These are phyloP conservation scores for Drosophila atroscutellata DNA, from an alignment of 2,888 invertebrate species.

Conservation along the genomic window DNA sequence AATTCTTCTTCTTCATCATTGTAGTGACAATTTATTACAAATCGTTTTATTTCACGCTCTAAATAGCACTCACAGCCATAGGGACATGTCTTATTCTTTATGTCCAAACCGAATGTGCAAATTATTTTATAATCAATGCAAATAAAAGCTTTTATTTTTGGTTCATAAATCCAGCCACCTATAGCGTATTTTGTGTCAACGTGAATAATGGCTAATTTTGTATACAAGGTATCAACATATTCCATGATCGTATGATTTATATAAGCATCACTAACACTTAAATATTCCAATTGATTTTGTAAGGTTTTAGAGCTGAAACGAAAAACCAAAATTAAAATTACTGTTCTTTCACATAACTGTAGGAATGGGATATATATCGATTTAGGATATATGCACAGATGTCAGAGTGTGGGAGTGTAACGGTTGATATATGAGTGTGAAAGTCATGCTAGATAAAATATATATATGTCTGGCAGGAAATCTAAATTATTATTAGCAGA, in stretches of 20 bases:
- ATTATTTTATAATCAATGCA: accelerated
- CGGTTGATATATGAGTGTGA: too few species aligned
- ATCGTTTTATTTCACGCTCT: not conserved
- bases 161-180: not conserved
- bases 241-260: not conserved
- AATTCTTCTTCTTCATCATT: too few species aligned
- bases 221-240: not conserved
- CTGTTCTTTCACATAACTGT: too few species aligned
- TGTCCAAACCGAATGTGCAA: not conserved
- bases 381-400: too few species aligned
- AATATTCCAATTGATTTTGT: not conserved
- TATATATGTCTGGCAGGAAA: too few species aligned
- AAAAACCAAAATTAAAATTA: not conserved
- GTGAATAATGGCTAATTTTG: not conserved
- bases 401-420: too few species aligned
- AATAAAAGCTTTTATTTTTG: not conserved
- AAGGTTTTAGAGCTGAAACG: not conserved
- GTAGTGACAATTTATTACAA: accelerated
- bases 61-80: not conserved
- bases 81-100: not conserved
- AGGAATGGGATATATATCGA: too few species aligned
- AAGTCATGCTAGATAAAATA: too few species aligned
- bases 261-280: accelerated
- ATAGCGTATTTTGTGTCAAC: accelerated
- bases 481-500: too few species aligned